phyloP scores from a whole-genome alignment of 1,140 invertebrate genomes.

The Conus betulinus region DNA sequence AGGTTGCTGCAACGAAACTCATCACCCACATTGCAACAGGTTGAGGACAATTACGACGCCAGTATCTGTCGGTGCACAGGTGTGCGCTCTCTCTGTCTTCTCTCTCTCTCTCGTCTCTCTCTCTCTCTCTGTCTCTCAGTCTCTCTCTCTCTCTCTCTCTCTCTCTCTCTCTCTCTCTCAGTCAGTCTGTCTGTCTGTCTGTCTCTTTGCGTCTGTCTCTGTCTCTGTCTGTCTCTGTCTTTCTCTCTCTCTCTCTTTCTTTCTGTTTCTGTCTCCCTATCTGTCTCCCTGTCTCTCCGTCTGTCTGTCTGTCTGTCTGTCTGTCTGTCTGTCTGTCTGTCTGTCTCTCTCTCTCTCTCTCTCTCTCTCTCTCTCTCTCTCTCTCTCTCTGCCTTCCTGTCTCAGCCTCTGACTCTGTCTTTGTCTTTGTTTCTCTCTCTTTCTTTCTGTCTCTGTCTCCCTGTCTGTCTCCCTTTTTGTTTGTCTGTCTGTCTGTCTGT shows the following conservation, averaged over 20 bases:
- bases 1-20: conserved; percentile 55
- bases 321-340: too few species aligned
- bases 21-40: conserved; percentile 57
- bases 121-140: neutral
- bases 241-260: neutral
- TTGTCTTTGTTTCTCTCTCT: too few species aligned
- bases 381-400: too few species aligned
- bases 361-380: too few species aligned
- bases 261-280: too few species aligned
- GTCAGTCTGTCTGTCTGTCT: neutral
- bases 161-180: neutral
- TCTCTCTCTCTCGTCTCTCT: neutral
- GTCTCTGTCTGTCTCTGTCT: neutral
- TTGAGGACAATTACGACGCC: conserved; percentile 70
- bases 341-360: too few species aligned
- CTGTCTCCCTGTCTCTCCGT: too few species aligned
- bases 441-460: too few species aligned
- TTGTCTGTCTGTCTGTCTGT: neutral
- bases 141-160: neutral
- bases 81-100: conserved; percentile 30
- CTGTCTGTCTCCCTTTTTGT: too few species aligned
- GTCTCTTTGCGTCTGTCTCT: neutral
- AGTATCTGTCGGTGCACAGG: conserved; percentile 73
- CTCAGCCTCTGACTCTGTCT: too few species aligned
- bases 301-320: too few species aligned